Evolutionary conservation across 1,140 invertebrate genomes (phyloP).

Genomic region (Metopolophium dirhodum): DNA sequence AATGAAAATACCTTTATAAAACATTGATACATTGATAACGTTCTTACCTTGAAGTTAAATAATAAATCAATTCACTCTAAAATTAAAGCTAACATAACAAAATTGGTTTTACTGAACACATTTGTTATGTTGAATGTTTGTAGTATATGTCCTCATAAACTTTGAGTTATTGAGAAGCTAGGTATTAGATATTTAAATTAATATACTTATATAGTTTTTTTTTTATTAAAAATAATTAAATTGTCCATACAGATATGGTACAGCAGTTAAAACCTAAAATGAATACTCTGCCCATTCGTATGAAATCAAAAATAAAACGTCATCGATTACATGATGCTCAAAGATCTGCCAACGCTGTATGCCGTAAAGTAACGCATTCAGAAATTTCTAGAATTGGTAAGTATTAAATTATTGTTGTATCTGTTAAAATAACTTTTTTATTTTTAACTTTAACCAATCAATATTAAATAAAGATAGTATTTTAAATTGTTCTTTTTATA

Average conservation of each 20-base stretch:
- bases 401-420: neutral
- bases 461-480: neutral
- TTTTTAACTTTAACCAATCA: neutral
- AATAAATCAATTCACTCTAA: no score
- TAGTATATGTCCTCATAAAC: neutral
- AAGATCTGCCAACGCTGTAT: no score
- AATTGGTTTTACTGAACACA: no score
- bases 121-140: no score
- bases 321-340: no score
- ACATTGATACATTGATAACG: no score
- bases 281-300: no score
- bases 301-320: neutral
- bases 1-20: no score
- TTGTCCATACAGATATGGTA: neutral
- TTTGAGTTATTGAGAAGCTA: neutral
- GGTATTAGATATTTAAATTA: neutral
- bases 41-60: no score
- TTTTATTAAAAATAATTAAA: neutral
- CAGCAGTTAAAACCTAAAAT: neutral
- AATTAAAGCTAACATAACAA: no score
- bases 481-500: neutral
- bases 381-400: slow-evolving; percentile 35
- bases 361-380: neutral
- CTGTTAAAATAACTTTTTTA: neutral
- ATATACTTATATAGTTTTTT: neutral